These are phyloP conservation scores for Paralichthys olivaceus DNA, from an alignment of 2,113 vertebrate genomes.

Conservation along the genomic window DNA sequence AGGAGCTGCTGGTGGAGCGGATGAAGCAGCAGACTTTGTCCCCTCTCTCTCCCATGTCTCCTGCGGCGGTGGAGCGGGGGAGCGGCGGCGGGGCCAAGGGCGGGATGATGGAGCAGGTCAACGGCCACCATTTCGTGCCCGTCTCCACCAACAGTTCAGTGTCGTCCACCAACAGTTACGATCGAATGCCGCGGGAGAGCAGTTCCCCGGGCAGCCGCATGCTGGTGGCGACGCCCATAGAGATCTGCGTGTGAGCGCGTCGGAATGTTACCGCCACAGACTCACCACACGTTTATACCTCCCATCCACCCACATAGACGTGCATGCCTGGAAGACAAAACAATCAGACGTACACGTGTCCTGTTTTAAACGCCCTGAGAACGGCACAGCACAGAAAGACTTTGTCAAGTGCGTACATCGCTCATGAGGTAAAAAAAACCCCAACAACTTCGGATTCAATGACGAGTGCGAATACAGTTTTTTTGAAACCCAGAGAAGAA, in stretches of 20 bases:
- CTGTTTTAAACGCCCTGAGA: slow-evolving; percentile 18
- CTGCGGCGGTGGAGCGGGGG: slow-evolving; percentile 58
- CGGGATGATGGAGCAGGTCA: slow-evolving; percentile 63
- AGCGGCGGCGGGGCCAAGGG: slow-evolving; percentile 64
- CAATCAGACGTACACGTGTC: slow-evolving; percentile 11
- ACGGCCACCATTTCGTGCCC: slow-evolving; percentile 80
- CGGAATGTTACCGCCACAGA: not conserved
- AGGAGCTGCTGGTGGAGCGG: slow-evolving; percentile 84
- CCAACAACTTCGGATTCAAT: no score
- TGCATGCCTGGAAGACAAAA: slow-evolving; percentile 51
- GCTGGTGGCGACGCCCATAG: slow-evolving; percentile 86
- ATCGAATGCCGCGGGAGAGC: slow-evolving; percentile 82
- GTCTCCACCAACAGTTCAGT: slow-evolving; percentile 85
- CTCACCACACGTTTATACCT: slow-evolving; percentile 58
- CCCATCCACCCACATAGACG: slow-evolving; percentile 42
- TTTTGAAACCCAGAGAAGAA: not conserved
- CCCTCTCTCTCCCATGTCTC: slow-evolving; percentile 71
- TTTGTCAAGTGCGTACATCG: slow-evolving; percentile 22
- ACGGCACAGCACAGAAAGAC: slow-evolving; percentile 33
- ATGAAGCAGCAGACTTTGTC: slow-evolving; percentile 87
- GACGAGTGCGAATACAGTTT: no score
- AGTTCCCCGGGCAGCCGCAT: slow-evolving; percentile 79
- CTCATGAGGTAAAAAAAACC: slow-evolving; percentile 10
- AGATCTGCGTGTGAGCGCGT: slow-evolving; percentile 84
- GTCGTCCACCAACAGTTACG: slow-evolving; percentile 86